Base-by-base conservation (phyloP, 2,797 vertebrate species). In the Aphelocoma californica region DNA sequence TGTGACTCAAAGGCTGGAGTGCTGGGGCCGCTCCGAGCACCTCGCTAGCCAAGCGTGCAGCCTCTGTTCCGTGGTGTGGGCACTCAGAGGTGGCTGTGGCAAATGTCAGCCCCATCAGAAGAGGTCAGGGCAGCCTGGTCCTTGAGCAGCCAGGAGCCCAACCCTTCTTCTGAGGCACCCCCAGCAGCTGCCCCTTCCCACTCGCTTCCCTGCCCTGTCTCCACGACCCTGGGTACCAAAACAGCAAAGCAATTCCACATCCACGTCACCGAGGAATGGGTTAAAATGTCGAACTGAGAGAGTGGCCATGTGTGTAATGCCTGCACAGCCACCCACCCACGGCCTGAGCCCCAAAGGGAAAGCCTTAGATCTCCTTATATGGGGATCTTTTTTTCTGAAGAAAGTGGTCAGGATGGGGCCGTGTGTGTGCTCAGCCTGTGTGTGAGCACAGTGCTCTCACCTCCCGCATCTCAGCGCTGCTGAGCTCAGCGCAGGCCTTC, bases 151-250 rank as follows among this genome's bases (percentile, higher is more conserved):
- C 44, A 48, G 67, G 25, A 90, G 16, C 34, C n/a, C n/a, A 36
- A 0, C 0, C 4, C 40, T 62, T 25, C 40, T 9, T 3, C 1
- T 4, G 23, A 69, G 47, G 25, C 25, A 78, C 8, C 14, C 20
- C 26, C 57, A 47, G 66, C 20, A 56, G 48, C 69, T 0, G 2
- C 31, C 31, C 34, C 25, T 87, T 54, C 32, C 26, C 40, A 0
- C 25, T 47, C 0, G 0, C 62, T n/a, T 10, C 34, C 14, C 44
- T 65, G 10, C 44, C 13, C 36, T 12, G 12, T 24, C 21, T 24
- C n/a, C 5, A 10, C 0, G 0, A 5, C 9, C 14, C 34, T 2
- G 0, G 47, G 50, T 51, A 12, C 18, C 12, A 2, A 34, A 29
- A 4, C 0, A 31, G 34, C 65, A 19, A 18, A 94, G 88, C 54